Conservation (phyloP, 2,113 vertebrate species). For the Noturus placidus region DNA sequence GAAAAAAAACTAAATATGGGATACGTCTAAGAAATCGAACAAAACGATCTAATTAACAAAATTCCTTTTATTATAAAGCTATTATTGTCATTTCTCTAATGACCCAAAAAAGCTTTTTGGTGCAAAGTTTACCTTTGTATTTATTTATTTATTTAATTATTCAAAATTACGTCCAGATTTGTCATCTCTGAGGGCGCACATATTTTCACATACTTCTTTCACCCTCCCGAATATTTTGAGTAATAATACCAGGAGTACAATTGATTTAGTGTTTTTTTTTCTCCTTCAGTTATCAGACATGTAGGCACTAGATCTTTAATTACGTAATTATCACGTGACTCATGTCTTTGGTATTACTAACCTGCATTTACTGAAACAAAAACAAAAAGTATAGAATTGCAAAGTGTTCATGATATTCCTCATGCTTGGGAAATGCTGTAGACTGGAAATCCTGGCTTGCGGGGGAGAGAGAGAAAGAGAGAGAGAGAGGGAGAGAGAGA, state of each 20-base stretch:
- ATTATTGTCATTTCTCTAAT: not conserved
- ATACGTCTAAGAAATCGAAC: not conserved
- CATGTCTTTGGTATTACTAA: not conserved
- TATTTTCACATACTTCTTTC: not conserved
- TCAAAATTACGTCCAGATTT: slow-evolving; percentile 4
- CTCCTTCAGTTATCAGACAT: not conserved
- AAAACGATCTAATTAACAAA: not conserved
- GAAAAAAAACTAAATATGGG: no score
- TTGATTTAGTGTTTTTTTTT: not conserved
- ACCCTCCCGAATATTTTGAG: slow-evolving; percentile 37
- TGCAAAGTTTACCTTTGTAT: not conserved
- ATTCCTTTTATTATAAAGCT: not conserved
- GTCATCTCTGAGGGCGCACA: not conserved
- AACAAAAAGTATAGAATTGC: not conserved
- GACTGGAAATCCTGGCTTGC: slow-evolving; percentile 39
- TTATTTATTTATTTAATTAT: not conserved
- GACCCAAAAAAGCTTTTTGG: not conserved
- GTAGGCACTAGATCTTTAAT: slow-evolving; percentile 1
- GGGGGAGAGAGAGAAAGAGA: slow-evolving; percentile 48
- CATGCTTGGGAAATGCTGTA: not conserved
- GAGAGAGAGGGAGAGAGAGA: slow-evolving; percentile 49
- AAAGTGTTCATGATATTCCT: not conserved
- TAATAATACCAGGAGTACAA: slow-evolving; percentile 9
- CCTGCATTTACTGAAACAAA: not conserved
- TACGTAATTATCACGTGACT: not conserved